Evolutionary conservation across 1,140 invertebrate genomes (phyloP).

Genomic region (Phymastichus coffea): DNA sequence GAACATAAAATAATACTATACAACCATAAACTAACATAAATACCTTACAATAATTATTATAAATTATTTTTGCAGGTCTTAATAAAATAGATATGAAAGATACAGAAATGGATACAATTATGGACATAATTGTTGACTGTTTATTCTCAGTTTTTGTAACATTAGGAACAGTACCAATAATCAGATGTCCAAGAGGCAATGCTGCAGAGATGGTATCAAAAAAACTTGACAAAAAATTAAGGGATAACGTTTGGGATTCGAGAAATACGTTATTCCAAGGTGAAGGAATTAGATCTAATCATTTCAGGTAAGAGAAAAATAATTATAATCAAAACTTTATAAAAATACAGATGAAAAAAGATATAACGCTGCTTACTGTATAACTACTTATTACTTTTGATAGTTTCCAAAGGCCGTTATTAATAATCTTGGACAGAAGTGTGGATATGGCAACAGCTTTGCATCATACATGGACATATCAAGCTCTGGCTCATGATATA

Average conservation of each 20-base stretch:
- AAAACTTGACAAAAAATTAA: conserved; percentile 95
- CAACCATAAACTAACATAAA: neutral
- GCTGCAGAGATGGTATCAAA: conserved; percentile 98
- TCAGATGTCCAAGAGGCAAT: conserved; percentile 91
- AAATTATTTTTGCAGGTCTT: conserved; percentile 65
- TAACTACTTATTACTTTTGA: no score
- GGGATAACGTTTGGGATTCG: conserved; percentile 95
- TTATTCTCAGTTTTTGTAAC: conserved; percentile 98
- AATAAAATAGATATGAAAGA: conserved; percentile 94
- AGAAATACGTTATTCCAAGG: conserved; percentile 93
- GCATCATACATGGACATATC: conserved; percentile 99
- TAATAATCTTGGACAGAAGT: conserved; percentile 93
- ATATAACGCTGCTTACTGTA: no score
- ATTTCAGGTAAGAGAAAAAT: conserved; percentile 58
- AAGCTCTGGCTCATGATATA: conserved; percentile 94
- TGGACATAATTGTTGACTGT: conserved; percentile 94
- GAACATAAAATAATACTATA: conserved; percentile 1
- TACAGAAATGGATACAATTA: conserved; percentile 92
- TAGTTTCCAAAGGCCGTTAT: conserved; percentile 89
- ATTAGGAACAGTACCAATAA: conserved; percentile 90
- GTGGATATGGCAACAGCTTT: conserved; percentile 96
- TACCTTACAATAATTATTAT: neutral
- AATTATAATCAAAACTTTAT: no score
- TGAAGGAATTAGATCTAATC: conserved; percentile 73
- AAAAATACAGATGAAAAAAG: neutral